phyloP scores from a whole-genome alignment of 1,140 invertebrate species.

The Heliconius hewitsoni region DNA sequence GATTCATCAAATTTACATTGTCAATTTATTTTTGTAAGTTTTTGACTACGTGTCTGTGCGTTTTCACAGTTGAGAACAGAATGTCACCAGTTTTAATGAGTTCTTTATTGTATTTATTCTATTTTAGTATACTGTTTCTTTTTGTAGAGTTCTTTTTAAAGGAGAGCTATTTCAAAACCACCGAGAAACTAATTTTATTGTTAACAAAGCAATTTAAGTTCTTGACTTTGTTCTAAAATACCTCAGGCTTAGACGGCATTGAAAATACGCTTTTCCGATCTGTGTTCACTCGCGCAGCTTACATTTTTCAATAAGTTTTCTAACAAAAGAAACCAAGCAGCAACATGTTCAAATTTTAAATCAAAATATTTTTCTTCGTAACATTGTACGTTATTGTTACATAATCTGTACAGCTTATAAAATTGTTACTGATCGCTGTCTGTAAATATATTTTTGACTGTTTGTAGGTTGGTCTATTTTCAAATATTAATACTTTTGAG shows the following conservation, averaged over 20 bases:
- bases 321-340: background rate
- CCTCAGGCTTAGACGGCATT: background rate
- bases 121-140: background rate
- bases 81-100: background rate
- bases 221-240: conserved; percentile 5
- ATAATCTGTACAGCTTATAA: too few relatives aligned
- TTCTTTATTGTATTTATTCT: background rate
- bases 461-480: too few relatives aligned
- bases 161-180: background rate
- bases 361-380: background rate
- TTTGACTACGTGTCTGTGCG: too few relatives aligned
- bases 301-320: too few relatives aligned
- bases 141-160: background rate
- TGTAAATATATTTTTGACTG: too few relatives aligned
- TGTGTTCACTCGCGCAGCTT: background rate
- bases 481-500: too few relatives aligned
- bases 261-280: background rate
- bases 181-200: background rate
- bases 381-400: background rate
- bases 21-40: too few relatives aligned
- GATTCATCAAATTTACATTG: background rate
- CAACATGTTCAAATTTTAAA: background rate
- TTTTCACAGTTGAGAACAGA: background rate
- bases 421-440: background rate
- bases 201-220: conserved; percentile 5